Conservation (phyloP, 2,888 invertebrate genomes). For the Anoncus sp. region DNA sequence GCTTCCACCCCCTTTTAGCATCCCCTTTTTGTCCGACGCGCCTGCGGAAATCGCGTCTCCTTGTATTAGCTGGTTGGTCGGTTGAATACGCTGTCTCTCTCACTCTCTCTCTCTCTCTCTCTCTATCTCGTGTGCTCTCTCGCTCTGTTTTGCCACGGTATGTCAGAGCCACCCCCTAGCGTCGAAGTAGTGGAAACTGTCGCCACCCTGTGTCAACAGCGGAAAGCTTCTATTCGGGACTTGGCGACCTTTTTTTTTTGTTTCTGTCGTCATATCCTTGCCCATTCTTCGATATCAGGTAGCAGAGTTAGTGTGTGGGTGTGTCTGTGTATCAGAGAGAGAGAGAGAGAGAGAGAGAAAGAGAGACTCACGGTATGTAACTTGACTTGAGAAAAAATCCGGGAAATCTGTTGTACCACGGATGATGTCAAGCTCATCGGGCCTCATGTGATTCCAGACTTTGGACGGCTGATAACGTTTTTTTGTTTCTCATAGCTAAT, state of each 20-base stretch:
- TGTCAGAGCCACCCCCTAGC: slow-evolving; percentile 54
- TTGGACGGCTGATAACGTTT: slow-evolving; percentile 2
- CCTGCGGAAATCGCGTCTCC: slow-evolving; percentile 60
- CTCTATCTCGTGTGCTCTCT: no score
- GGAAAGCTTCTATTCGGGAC: slow-evolving; percentile 72
- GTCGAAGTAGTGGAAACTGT: slow-evolving; percentile 74
- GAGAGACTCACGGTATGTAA: slow-evolving; percentile 26
- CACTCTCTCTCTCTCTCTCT: no score
- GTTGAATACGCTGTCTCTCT: slow-evolving; percentile 48
- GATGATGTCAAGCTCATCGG: slow-evolving; percentile 44
- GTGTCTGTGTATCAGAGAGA: neutral
- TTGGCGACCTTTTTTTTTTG: slow-evolving; percentile 38
- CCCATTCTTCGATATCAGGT: slow-evolving; percentile 48
- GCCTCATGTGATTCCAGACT: slow-evolving; percentile 24
- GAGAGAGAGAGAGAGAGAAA: slow-evolving; percentile 18
- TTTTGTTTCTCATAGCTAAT: slow-evolving; percentile 1
- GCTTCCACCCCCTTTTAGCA: slow-evolving; percentile 56
- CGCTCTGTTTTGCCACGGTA: slow-evolving; percentile 53
- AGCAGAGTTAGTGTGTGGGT: slow-evolving; percentile 27
- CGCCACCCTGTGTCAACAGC: slow-evolving; percentile 78
- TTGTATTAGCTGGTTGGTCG: slow-evolving; percentile 56
- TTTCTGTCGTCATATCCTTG: slow-evolving; percentile 52
- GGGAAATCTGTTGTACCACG: slow-evolving; percentile 65
- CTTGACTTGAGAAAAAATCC: slow-evolving; percentile 39
- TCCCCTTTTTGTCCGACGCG: slow-evolving; percentile 50